phyloP scores from a whole-genome alignment of 2,113 vertebrate species.

The Tetrao urogallus region DNA sequence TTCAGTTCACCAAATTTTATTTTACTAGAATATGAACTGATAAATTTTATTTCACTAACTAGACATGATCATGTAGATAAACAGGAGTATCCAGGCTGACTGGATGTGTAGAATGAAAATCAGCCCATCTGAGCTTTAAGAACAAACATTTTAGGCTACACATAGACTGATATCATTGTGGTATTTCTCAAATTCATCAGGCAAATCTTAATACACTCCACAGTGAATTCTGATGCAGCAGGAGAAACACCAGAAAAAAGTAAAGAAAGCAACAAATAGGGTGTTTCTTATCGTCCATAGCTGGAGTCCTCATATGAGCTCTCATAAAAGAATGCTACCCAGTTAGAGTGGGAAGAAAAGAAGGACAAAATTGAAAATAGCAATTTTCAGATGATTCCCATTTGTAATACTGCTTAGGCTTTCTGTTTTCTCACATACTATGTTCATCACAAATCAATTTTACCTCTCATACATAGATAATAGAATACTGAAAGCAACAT shows the following conservation, averaged over 20 bases:
- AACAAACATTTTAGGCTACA: neutral
- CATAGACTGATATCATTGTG: neutral
- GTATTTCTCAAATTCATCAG: neutral
- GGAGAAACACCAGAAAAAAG: neutral
- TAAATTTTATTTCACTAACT: neutral
- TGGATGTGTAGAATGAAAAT: neutral
- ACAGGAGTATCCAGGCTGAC: neutral
- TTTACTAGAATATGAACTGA: neutral
- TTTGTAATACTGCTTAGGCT: neutral
- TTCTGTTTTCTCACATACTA: neutral
- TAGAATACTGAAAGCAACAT: neutral
- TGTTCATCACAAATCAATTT: neutral
- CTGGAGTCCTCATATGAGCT: neutral
- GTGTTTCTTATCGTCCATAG: neutral
- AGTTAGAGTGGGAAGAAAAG: neutral
- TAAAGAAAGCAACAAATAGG: neutral
- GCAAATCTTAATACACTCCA: neutral
- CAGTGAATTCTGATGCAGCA: neutral
- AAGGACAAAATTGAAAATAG: neutral
- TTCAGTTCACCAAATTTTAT: neutral
- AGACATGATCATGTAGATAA: neutral
- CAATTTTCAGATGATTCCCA: neutral
- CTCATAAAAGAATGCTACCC: neutral
- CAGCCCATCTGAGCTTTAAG: neutral
- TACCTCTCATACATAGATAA: neutral